These are phyloP conservation scores for Hyles lineata DNA, from an alignment of 2,888 invertebrate species.

Conservation along the genomic window DNA sequence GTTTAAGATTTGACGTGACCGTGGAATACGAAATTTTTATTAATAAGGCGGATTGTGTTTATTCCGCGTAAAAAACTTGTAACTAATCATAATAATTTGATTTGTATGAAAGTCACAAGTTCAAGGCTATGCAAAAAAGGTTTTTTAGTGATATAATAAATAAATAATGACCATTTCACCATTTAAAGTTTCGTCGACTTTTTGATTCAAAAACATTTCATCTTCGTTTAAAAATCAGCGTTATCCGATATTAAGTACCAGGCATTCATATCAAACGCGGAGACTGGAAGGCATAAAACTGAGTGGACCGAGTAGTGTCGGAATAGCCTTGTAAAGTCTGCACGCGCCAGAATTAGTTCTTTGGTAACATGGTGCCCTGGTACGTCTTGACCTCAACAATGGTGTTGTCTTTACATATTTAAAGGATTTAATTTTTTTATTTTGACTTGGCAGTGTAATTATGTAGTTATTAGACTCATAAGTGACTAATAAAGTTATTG, in stretches of 20 bases:
- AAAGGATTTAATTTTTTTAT: background rate
- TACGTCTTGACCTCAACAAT: conserved; percentile 49
- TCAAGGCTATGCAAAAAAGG: background rate
- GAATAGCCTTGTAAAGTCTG: conserved; percentile 67
- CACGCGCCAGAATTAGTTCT: conserved; percentile 57
- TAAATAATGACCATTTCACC: too few species aligned
- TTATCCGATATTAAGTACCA: conserved; percentile 44
- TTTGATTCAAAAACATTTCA: background rate
- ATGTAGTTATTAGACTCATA: too few species aligned
- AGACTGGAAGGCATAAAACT: conserved; percentile 54
- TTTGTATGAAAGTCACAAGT: background rate
- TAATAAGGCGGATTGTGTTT: too few species aligned
- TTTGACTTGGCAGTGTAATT: background rate
- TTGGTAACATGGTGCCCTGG: conserved; percentile 56
- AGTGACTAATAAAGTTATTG: too few species aligned
- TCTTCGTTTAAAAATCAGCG: conserved; percentile 43
- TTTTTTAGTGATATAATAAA: background rate
- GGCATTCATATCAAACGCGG: conserved; percentile 50
- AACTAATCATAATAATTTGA: background rate
- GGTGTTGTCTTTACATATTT: background rate
- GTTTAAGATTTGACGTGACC: too few species aligned
- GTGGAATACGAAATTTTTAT: too few species aligned
- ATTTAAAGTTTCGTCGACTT: too few species aligned
- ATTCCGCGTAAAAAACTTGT: too few species aligned
- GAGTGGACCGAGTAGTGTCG: conserved; percentile 63